Conservation (phyloP, 2,113 vertebrate species). For the Martes martes region DNA sequence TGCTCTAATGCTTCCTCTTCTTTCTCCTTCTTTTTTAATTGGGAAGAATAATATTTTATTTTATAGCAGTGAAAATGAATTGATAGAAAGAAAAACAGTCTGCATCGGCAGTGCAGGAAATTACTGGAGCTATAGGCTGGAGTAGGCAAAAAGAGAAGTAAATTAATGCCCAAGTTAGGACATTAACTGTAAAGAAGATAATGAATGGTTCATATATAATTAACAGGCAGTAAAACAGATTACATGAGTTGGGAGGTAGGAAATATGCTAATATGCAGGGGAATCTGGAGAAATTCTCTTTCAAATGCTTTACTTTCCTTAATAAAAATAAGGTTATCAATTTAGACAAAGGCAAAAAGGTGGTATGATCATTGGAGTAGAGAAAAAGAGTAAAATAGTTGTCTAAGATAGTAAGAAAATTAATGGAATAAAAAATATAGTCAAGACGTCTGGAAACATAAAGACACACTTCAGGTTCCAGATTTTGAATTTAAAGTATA, state of each 20-base stretch:
- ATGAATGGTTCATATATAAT: not conserved
- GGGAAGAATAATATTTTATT: not conserved
- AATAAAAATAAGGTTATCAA: not conserved
- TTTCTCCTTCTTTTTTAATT: not conserved
- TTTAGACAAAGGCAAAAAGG: not conserved
- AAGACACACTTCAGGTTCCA: not conserved
- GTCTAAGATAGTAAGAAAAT: not conserved
- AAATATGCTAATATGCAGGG: not conserved
- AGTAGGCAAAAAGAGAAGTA: not conserved
- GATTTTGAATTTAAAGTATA: not conserved
- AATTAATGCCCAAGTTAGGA: not conserved
- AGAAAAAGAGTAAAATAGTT: not conserved
- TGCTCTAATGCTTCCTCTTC: rapidly evolving
- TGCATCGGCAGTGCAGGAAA: not conserved
- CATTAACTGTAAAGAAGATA: not conserved
- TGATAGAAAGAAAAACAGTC: not conserved
- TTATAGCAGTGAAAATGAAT: not conserved
- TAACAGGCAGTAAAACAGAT: not conserved
- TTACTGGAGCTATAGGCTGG: not conserved
- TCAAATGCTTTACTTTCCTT: not conserved
- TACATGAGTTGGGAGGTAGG: not conserved
- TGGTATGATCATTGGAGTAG: not conserved
- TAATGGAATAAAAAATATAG: not conserved
- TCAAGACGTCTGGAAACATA: not conserved
- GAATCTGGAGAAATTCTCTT: not conserved